Conservation (phyloP, 1,140 invertebrate species). For the Apocrypta bakeri region DNA sequence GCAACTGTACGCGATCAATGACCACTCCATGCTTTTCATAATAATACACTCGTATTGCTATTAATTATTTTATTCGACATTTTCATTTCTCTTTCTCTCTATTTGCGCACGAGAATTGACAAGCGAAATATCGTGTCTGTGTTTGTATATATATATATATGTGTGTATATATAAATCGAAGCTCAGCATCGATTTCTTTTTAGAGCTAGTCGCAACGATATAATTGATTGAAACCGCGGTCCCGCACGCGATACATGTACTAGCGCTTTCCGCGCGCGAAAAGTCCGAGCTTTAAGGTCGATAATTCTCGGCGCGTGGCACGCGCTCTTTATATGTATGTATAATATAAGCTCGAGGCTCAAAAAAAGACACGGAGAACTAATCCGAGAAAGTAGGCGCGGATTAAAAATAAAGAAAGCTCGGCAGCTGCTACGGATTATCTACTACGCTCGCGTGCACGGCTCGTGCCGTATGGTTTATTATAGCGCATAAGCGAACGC, state of each 20-base stretch:
- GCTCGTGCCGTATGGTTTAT: background rate
- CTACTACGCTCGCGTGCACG: background rate
- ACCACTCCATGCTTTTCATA: background rate
- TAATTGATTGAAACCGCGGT: conserved; percentile 22
- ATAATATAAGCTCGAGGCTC: background rate
- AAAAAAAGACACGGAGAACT: background rate
- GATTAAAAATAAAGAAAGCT: conserved; percentile 8
- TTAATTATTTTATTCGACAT: conserved; percentile 30
- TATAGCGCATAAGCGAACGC: background rate
- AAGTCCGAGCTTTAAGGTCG: background rate
- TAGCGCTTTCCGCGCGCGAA: conserved; percentile 1
- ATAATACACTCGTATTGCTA: background rate
- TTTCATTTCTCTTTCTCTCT: background rate
- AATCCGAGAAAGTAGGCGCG: conserved; percentile 21
- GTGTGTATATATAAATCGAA: background rate
- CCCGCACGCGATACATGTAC: conserved; percentile 4
- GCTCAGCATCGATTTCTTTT: background rate
- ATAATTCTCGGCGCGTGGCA: conserved; percentile 4
- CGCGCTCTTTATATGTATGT: background rate
- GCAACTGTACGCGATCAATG: background rate
- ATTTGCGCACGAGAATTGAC: background rate
- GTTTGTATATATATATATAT: no score
- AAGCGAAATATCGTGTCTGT: background rate
- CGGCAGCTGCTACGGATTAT: background rate
- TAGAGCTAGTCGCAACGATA: background rate